Evolutionary conservation across 2,797 vertebrate genomes (phyloP).

Genomic region (Podarcis lilfordi): DNA sequence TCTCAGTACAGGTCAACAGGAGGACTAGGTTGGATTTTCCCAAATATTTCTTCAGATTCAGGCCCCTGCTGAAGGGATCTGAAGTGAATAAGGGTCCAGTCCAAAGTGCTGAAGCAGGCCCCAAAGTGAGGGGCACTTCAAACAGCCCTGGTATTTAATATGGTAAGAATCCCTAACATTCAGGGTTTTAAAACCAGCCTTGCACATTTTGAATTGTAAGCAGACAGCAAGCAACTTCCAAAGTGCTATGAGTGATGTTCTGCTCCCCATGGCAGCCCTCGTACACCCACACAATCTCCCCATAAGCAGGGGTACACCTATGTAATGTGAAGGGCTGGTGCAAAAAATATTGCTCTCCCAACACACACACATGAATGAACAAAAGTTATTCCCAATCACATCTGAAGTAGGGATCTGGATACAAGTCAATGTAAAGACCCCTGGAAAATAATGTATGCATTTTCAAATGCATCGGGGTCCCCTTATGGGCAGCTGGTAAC

Average conservation of each 20-base stretch:
- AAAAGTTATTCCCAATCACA: not conserved
- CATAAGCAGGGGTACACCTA: not conserved
- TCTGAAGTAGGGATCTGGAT: not conserved
- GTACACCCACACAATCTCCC: not conserved
- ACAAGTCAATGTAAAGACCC: not conserved
- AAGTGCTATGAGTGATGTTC: not conserved
- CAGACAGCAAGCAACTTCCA: not conserved
- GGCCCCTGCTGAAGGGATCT: too few species aligned
- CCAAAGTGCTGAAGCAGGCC: too few species aligned
- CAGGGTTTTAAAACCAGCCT: not conserved
- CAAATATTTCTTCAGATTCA: too few species aligned
- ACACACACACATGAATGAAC: not conserved
- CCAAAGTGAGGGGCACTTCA: too few species aligned
- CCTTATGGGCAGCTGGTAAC: not conserved
- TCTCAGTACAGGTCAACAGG: too few species aligned
- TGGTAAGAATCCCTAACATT: too few species aligned
- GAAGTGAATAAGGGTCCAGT: too few species aligned
- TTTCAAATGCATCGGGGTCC: not conserved
- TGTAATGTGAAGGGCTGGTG: not conserved
- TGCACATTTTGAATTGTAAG: not conserved
- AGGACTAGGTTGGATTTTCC: too few species aligned
- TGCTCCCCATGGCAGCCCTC: not conserved
- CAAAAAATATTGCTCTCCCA: not conserved
- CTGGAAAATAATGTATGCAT: not conserved
- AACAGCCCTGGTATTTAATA: too few species aligned